Percentiles rank a stretch among this genome's conserved stretches.
phyloP scores from a whole-genome alignment of 2,113 vertebrate species.

The Eonycteris spelaea region DNA sequence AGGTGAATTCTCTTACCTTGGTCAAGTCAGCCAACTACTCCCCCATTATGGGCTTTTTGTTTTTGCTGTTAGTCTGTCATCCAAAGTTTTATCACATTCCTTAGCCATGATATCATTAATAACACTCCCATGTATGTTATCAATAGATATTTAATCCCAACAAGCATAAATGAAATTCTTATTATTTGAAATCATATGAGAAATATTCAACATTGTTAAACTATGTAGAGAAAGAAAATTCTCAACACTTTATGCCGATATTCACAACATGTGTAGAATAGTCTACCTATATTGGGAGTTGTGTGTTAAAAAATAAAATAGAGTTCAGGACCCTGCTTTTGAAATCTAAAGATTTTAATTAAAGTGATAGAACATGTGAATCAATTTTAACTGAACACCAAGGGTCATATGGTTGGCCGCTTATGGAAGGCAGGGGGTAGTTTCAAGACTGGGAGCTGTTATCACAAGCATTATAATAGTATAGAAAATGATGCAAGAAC shows the following conservation, averaged over 20 bases:
- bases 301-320: not conserved
- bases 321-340: not conserved
- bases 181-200: not conserved
- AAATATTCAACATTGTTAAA: not conserved
- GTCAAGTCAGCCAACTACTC: not conserved
- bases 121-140: not conserved
- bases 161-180: not conserved
- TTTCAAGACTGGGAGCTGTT: not conserved
- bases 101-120: not conserved
- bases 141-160: not conserved
- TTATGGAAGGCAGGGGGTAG: not conserved
- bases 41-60: fast-evolving
- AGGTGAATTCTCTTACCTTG: not conserved
- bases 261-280: not conserved
- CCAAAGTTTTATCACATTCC: not conserved
- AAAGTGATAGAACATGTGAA: not conserved
- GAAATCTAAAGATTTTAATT: not conserved
- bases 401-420: not conserved
- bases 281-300: not conserved
- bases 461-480: not conserved
- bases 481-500: not conserved
- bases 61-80: not conserved
- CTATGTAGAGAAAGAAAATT: not conserved
- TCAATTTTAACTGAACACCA: not conserved
- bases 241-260: not conserved